These are phyloP conservation scores for Epirrhoe tristata DNA, from an alignment of 2,888 invertebrate species.

Conservation along the genomic window DNA sequence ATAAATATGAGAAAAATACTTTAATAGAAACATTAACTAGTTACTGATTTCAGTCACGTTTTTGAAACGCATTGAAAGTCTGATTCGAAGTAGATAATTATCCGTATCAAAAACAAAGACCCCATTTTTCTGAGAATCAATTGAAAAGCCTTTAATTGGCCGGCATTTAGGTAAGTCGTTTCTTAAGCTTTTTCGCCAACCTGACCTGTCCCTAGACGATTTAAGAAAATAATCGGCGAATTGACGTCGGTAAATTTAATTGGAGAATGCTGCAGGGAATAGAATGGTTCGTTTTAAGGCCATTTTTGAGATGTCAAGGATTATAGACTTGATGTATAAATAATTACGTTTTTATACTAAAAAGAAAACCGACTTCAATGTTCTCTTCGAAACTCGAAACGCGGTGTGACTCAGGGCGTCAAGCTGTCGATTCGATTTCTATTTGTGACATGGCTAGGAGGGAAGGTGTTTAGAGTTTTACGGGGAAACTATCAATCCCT, in stretches of 20 bases:
- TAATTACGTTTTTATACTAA: no score
- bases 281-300: conserved; percentile 19
- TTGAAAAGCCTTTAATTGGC: conserved; percentile 81
- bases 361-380: no score
- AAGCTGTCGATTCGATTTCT: no score
- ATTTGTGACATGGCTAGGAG: no score
- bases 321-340: neutral
- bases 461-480: no score
- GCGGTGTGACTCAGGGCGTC: no score
- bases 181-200: conserved; percentile 67
- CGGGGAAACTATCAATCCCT: no score
- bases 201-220: conserved; percentile 41
- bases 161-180: conserved; percentile 64
- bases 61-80: neutral
- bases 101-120: conserved; percentile 58
- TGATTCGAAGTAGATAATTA: conserved; percentile 35
- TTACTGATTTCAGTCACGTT: neutral
- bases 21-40: no score
- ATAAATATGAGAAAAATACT: no score
- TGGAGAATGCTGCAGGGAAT: conserved; percentile 64
- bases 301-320: conserved; percentile 14
- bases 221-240: conserved; percentile 70
- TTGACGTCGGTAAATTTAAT: conserved; percentile 77
- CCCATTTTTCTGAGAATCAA: conserved; percentile 65
- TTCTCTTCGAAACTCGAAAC: no score